phyloP scores from a whole-genome alignment of 2,797 vertebrate genomes.

The Urocyon cinereoargenteus region DNA sequence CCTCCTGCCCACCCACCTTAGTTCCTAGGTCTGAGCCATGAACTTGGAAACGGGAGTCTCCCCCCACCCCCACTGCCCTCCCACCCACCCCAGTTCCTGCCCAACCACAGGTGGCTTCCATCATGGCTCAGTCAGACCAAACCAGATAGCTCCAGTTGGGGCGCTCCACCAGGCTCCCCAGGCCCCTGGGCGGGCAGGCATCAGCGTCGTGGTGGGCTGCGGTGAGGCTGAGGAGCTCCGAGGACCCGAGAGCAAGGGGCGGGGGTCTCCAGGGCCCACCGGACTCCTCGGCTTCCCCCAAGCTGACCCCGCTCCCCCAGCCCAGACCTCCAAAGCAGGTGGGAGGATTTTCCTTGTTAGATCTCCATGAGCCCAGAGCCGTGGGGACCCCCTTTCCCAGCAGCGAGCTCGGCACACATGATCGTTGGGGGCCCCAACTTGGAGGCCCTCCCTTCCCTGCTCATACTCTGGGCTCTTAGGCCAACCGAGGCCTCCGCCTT shows the following conservation, averaged over 20 bases:
- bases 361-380: not conserved
- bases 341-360: not conserved
- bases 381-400: not conserved
- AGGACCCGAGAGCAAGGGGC: not conserved
- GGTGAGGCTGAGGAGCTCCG: not conserved
- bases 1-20: not conserved
- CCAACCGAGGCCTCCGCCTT: not conserved
- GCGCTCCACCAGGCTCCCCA: not conserved
- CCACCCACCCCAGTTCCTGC: not conserved
- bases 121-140: not conserved
- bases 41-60: not conserved
- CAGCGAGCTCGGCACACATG: not conserved
- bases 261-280: not conserved
- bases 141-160: not conserved
- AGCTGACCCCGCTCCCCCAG: too few relatives aligned
- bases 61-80: not conserved
- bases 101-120: not conserved
- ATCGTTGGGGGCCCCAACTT: not conserved
- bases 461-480: not conserved
- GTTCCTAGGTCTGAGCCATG: not conserved
- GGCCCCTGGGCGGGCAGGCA: not conserved
- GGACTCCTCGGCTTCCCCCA: fast-evolving
- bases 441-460: not conserved
- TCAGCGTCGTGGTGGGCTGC: not conserved
- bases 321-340: not conserved